These are phyloP conservation scores for Zelostemma sp. DNA, from an alignment of 1,140 invertebrate species.

Conservation along the genomic window DNA sequence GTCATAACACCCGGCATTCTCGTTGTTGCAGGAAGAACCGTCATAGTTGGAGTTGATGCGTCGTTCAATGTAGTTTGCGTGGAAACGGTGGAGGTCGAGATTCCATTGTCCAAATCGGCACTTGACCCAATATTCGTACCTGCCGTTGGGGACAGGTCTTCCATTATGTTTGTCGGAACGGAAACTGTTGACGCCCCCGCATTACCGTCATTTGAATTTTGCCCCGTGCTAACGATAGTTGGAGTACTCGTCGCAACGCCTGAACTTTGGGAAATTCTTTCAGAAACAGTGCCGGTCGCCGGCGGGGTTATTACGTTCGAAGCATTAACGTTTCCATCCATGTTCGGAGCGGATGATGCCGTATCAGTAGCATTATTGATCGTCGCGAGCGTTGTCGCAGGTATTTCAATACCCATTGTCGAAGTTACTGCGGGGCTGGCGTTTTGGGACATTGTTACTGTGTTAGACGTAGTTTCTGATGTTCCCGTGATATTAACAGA, in stretches of 20 bases:
- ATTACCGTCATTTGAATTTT: slow-evolving; percentile 1
- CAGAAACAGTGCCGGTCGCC: background rate
- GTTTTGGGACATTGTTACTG: slow-evolving; percentile 19
- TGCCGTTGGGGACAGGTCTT: slow-evolving; percentile 7
- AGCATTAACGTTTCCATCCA: slow-evolving; percentile 7
- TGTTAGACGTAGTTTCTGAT: slow-evolving; percentile 31
- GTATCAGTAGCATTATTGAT: slow-evolving; percentile 26
- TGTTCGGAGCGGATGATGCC: slow-evolving; percentile 21
- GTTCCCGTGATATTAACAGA: slow-evolving; percentile 9
- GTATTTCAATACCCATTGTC: slow-evolving; percentile 28
- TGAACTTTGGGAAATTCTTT: slow-evolving; percentile 12
- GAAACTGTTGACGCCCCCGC: slow-evolving; percentile 1
- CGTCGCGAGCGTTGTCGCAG: slow-evolving; percentile 23
- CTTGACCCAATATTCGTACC: slow-evolving; percentile 19
- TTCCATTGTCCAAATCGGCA: slow-evolving; percentile 15
- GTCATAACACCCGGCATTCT: slow-evolving; percentile 10
- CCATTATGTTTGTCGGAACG: background rate
- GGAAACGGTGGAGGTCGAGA: slow-evolving; percentile 5
- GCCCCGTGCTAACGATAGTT: background rate
- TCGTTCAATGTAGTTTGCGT: slow-evolving; percentile 14
- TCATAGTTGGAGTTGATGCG: slow-evolving; percentile 4
- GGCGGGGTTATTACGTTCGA: slow-evolving; percentile 1
- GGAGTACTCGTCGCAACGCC: background rate
- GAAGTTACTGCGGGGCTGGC: slow-evolving; percentile 26
- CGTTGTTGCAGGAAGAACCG: slow-evolving; percentile 14